A percentile compares a stretch with the other conserved stretches of the same genome.
phyloP scores from a whole-genome alignment of 2,113 vertebrate species.

The Cettia cetti region DNA sequence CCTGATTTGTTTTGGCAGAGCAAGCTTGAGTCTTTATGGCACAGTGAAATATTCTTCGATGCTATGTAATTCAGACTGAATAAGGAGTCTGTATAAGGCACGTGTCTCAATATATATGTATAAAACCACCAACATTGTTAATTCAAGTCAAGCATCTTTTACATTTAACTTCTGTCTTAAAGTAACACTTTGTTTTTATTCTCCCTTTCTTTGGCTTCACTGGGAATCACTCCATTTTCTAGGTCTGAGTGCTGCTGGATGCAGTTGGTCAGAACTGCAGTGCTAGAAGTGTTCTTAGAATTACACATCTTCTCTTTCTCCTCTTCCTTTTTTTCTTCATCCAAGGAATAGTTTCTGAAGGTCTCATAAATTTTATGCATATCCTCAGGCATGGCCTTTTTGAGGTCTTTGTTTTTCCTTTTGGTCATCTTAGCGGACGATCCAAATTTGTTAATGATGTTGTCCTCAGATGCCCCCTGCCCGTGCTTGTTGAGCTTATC shows the following conservation, averaged over 20 bases:
- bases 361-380: slow-evolving; percentile 81
- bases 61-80: slow-evolving; percentile 74
- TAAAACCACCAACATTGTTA: slow-evolving; percentile 62
- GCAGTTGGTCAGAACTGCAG: slow-evolving; percentile 80
- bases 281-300: slow-evolving; percentile 78
- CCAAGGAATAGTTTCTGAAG: slow-evolving; percentile 80
- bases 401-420: slow-evolving; percentile 88
- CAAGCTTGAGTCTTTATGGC: slow-evolving; percentile 77
- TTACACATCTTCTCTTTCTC: slow-evolving; percentile 79
- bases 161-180: slow-evolving; percentile 75
- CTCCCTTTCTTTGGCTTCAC: slow-evolving; percentile 82
- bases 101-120: slow-evolving; percentile 74
- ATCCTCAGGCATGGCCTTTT: slow-evolving; percentile 86
- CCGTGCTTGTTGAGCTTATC: slow-evolving; percentile 82
- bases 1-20: slow-evolving; percentile 72
- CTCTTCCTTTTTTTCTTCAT: slow-evolving; percentile 80
- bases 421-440: slow-evolving; percentile 85
- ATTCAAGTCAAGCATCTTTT: slow-evolving; percentile 41
- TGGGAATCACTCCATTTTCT: slow-evolving; percentile 79
- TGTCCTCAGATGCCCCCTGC: slow-evolving; percentile 90
- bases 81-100: slow-evolving; percentile 82
- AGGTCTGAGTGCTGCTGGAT: slow-evolving; percentile 72
- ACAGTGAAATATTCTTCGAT: slow-evolving; percentile 78
- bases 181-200: slow-evolving; percentile 74
- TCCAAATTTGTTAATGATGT: slow-evolving; percentile 93